Evolutionary conservation across 2,113 vertebrate species (phyloP), one percentile per base, ranked within the genome.

Genomic region (Strigops habroptila): DNA sequence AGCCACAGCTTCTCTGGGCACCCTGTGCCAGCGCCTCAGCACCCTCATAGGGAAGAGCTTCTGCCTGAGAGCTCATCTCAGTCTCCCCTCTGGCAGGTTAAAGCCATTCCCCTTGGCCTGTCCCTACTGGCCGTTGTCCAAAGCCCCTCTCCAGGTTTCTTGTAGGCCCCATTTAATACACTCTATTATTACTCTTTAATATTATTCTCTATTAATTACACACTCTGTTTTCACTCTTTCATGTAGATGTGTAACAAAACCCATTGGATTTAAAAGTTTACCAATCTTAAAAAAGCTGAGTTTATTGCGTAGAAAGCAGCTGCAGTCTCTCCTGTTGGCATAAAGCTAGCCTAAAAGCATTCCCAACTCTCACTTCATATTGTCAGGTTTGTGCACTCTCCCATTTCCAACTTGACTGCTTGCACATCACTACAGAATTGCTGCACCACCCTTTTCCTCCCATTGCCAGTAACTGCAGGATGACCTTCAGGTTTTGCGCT

Each of bases 401-500:
- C n/a, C 12, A 44, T 46, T 60, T 60, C 73, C 65, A 44, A 24
- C 33, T 30, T 41, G 51, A 59, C 46, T 82, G 59, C 52, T 73
- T 41, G 28, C 43, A 52, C 17, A 22, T 78, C 69, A 22, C 46
- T 46, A 24, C 0, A 0, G 33, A 81, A 59, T 63, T 60, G 22
- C 57, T 49, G 44, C 46, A 43, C 49, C 59, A 65, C 63, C n/a
- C 80, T 84, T 79, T 62, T 49, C 23, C 46, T 63, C 46, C 68
- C 30, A 14, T 46, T 82, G 77, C 80, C n/a, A 86, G 0, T 57
- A 86, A 55, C 48, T 35, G 57, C 70, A 67, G 62, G 57, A 69
- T 31, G 71, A 90, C 63, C 90, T 96, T 90, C 41, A 4, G 27
- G 21, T 79, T 90, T 82, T 69, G 48, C 62, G 46, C 43, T 27